phyloP scores from a whole-genome alignment of 2,797 vertebrate species.

The Danionella dracula region DNA sequence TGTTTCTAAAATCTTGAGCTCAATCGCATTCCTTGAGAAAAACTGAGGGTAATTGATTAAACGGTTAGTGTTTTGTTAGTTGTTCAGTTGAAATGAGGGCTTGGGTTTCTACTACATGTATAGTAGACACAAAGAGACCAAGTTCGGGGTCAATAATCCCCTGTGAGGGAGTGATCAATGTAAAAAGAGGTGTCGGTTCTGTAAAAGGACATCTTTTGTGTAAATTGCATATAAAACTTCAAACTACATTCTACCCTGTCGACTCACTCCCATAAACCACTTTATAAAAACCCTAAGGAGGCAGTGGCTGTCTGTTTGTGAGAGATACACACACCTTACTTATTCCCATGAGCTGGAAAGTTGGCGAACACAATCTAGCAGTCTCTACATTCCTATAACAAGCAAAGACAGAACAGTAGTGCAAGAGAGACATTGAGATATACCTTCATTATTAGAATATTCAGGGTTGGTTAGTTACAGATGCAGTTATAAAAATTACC shows the following conservation, averaged over 20 bases:
- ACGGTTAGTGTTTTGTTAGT: no score
- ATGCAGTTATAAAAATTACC: not conserved
- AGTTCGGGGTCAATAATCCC: not conserved
- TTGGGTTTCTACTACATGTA: not conserved
- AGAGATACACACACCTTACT: conserved; percentile 57
- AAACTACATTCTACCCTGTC: conserved; percentile 37
- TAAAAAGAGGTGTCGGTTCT: not conserved
- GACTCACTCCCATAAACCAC: conserved; percentile 56
- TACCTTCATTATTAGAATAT: conserved; percentile 17
- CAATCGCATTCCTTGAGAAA: no score
- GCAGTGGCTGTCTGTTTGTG: conserved; percentile 57
- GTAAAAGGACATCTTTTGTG: conserved; percentile 33
- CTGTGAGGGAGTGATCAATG: conserved; percentile 6
- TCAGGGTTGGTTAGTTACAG: not conserved
- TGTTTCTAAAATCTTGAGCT: no score
- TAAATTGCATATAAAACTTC: conserved; percentile 47
- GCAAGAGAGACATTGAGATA: not conserved
- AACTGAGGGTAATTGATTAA: no score
- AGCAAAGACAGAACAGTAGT: conserved; percentile 4
- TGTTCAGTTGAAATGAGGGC: not conserved
- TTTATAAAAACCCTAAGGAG: conserved; percentile 52
- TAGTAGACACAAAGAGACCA: not conserved
- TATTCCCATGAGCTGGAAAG: conserved; percentile 52
- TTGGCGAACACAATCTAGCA: conserved; percentile 57
- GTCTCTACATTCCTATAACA: conserved; percentile 35